Conservation (phyloP, 2,888 invertebrate genomes). For the Eilema caniola region DNA sequence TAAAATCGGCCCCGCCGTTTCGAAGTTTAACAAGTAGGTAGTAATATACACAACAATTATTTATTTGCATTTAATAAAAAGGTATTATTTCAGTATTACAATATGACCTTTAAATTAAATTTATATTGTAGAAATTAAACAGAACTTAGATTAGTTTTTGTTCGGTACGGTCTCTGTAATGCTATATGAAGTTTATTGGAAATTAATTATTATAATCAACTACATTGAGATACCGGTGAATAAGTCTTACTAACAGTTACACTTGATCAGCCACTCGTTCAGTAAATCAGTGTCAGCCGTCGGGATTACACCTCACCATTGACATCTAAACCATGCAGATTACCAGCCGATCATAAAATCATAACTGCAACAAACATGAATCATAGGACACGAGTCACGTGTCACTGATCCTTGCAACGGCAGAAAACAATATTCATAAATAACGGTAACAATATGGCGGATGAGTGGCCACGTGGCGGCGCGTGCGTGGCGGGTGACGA, state of each 20-base stretch:
- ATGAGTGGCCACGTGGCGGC: slow-evolving; percentile 67
- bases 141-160: too few species aligned
- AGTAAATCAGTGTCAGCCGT: slow-evolving; percentile 6
- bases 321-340: slow-evolving; percentile 44
- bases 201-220: too few species aligned
- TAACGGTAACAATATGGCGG: slow-evolving; percentile 75
- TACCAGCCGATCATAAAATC: slow-evolving; percentile 62
- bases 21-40: too few species aligned
- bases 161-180: too few species aligned
- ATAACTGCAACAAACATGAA: slow-evolving; percentile 64
- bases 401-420: slow-evolving; percentile 65
- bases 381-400: slow-evolving; percentile 65
- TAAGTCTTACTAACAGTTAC: not conserved
- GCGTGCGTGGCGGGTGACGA: slow-evolving; percentile 60
- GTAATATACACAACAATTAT: too few species aligned
- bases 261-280: slow-evolving; percentile 5
- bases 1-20: too few species aligned
- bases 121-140: too few species aligned
- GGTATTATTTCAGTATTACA: too few species aligned
- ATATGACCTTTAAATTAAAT: too few species aligned
- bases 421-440: slow-evolving; percentile 83
- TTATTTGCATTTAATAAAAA: too few species aligned
- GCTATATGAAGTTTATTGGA: too few species aligned
- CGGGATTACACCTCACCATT: slow-evolving; percentile 44
- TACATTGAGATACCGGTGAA: too few species aligned